These are phyloP conservation scores for Melanotaenia nigrans DNA, from an alignment of 2,797 vertebrate genomes.

Conservation along the genomic window DNA sequence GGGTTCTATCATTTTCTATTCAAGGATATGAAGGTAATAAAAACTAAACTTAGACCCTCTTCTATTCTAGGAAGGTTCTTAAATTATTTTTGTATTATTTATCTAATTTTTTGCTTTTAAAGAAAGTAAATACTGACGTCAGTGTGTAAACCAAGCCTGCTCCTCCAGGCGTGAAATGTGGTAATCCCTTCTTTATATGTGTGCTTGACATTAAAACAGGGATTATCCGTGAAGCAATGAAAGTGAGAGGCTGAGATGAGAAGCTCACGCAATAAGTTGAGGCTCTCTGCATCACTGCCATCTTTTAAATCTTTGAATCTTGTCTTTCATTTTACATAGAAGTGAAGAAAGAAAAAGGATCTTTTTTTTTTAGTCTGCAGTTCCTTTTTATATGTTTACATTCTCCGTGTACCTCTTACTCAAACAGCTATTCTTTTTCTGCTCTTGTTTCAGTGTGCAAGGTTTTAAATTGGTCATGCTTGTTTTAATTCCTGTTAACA, in stretches of 20 bases:
- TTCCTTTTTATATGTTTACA: not conserved
- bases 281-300: not conserved
- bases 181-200: constrained; percentile 21
- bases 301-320: not conserved
- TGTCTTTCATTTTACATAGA: not conserved
- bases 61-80: not conserved
- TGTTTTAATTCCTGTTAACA: constrained; percentile 4
- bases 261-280: not conserved
- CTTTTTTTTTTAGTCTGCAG: not conserved
- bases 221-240: constrained; percentile 13
- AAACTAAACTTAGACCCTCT: not conserved
- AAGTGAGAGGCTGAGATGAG: constrained; percentile 8
- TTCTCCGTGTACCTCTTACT: not conserved
- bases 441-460: not conserved
- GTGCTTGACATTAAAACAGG: constrained; percentile 20
- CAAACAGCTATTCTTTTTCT: not conserved
- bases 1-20: not conserved
- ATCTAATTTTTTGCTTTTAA: not conserved
- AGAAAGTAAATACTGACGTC: constrained; percentile 7
- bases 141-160: constrained; percentile 4
- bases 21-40: not conserved
- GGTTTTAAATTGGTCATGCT: not conserved
- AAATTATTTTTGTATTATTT: not conserved
- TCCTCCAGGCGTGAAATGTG: constrained; percentile 12
- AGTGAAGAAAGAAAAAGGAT: constrained; percentile 6